Percentiles rank a stretch among this genome's conserved stretches.
Conservation (phyloP, 2,888 invertebrate species). For the Tetheella fluctuosa region DNA sequence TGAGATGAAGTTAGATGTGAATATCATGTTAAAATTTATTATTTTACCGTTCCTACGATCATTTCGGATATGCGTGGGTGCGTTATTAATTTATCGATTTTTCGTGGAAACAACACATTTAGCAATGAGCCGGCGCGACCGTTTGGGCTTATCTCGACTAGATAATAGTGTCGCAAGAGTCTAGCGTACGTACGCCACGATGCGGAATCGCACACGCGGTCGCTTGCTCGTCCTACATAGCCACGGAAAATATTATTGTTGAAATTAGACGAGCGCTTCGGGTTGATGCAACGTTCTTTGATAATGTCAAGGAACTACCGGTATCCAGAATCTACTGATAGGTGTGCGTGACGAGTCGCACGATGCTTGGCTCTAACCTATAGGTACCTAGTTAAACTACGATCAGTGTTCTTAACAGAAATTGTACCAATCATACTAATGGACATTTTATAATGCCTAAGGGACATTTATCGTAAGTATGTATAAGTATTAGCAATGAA, state of each 20-base stretch:
- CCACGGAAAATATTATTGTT: conserved; percentile 10
- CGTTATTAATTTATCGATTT: conserved; percentile 25
- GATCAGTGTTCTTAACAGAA: not conserved
- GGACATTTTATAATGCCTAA: too few relatives aligned
- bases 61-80: not conserved
- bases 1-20: too few relatives aligned
- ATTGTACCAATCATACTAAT: not conserved
- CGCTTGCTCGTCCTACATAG: conserved; percentile 21
- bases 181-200: conserved; percentile 22
- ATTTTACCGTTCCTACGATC: not conserved
- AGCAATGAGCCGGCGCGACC: conserved; percentile 34
- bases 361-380: not conserved
- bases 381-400: not conserved
- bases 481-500: too few relatives aligned
- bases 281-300: conserved; percentile 2
- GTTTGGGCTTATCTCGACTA: conserved; percentile 42
- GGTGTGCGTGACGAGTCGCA: not conserved
- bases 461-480: too few relatives aligned
- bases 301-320: not conserved
- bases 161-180: conserved; percentile 48
- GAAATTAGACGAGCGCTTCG: not conserved
- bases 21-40: not conserved
- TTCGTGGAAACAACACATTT: conserved; percentile 38
- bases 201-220: conserved; percentile 14
- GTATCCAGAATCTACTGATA: not conserved